Base-by-base conservation (phyloP, 2,113 vertebrate species). In the Clarias batrachus region DNA sequence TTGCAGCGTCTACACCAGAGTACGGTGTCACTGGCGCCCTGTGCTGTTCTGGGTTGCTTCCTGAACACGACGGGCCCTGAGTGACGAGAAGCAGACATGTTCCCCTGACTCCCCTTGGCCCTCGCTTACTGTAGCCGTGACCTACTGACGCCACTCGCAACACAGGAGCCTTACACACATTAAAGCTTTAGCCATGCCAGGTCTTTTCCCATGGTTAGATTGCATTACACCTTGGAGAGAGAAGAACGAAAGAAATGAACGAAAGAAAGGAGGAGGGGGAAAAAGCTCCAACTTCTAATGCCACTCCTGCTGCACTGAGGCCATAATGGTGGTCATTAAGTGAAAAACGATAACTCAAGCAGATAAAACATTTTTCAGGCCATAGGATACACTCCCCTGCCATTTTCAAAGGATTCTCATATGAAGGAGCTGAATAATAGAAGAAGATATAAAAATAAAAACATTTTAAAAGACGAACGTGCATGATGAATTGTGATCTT, bases 51-150 rank as follows among this genome's bases (percentile, higher is more conserved):
- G 82, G 87, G 87, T 81, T 90, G 85, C 82, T 82, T 82, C 68
- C 73, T 79, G 57, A 82, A 76, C 87, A 84, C 65, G 56, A 78
- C 71, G 30, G 91, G 92, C 90, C 92, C 89, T 89, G 85, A 86
- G 90, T 94, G 95, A 95, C 92, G 84, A 91, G 93, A 94, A 95
- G 91, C 94, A 95, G 94, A 94, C 90, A 90, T 81, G 79, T 73
- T 90, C 85, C 85, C 93, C 92, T 92, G 94, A 90, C 93, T 93
- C 90, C 92, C 93, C 91, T 94, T 93, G 91, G 88, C 91, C 89
- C 54, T 84, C 86, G 86, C 91, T 92, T 91, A 91, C 91, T 92
- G 91, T 89, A 92, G 91, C 91, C 89, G 54, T 68, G 84, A 81
- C 83, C 88, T 57, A 65, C 88, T 63, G 88, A 87, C 88, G 84